phyloP scores from a whole-genome alignment of 2,797 vertebrate genomes.

The Sarcoramphus papa region DNA sequence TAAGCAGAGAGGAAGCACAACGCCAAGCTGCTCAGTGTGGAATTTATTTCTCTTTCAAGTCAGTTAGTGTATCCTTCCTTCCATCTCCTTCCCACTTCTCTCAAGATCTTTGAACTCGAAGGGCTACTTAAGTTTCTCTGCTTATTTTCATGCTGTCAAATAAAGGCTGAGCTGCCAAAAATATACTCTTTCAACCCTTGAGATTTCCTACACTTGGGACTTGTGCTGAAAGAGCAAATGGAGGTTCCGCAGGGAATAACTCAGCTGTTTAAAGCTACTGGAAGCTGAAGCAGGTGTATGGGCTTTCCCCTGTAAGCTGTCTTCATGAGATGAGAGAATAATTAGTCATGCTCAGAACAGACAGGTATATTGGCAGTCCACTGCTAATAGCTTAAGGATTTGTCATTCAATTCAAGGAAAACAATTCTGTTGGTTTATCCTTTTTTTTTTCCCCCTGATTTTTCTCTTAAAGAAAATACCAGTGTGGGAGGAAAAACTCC shows the following conservation, averaged over 20 bases:
- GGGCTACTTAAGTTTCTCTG: constrained; percentile 18
- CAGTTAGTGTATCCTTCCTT: constrained; percentile 9
- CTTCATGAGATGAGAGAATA: neutral
- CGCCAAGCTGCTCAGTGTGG: neutral
- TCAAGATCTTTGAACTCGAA: constrained; percentile 7
- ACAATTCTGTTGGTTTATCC: neutral
- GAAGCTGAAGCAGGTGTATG: neutral
- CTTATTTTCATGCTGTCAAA: constrained; percentile 26
- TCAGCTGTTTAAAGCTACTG: neutral
- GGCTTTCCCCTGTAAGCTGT: neutral
- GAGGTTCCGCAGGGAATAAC: neutral
- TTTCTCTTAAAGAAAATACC: neutral
- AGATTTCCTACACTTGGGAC: neutral
- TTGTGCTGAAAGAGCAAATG: neutral
- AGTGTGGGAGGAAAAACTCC: neutral
- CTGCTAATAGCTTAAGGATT: neutral
- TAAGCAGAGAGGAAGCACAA: neutral
- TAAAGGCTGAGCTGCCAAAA: neutral
- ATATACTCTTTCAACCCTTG: neutral
- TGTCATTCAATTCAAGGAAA: neutral
- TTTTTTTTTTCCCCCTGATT: neutral
- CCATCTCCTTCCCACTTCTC: constrained; percentile 17
- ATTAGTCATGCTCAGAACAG: neutral
- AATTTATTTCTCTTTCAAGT: constrained; percentile 43
- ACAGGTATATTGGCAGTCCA: neutral